Percentiles rank a stretch among this genome's conserved stretches.
phyloP scores from a whole-genome alignment of 2,797 vertebrate genomes.

The Aeoliscus strigatus region DNA sequence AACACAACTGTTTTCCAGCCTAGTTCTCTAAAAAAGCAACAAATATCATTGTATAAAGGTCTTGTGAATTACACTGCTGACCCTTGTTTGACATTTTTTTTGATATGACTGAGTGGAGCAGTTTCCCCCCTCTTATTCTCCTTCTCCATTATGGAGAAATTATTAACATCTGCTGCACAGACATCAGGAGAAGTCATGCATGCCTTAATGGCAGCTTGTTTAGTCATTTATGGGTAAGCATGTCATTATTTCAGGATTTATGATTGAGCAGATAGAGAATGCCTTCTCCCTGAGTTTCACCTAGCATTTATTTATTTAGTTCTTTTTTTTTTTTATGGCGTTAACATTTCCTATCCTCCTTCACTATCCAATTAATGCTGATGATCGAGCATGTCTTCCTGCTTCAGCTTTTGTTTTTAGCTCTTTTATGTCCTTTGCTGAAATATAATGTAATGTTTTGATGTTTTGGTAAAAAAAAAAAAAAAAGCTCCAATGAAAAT shows the following conservation, averaged over 20 bases:
- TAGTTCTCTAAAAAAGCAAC: background rate
- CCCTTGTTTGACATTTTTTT: constrained; percentile 71
- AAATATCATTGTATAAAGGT: background rate
- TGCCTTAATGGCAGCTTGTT: constrained; percentile 76
- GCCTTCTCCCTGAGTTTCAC: constrained; percentile 65
- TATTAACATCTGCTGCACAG: constrained; percentile 76
- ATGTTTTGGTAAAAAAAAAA: background rate
- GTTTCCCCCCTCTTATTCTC: constrained; percentile 40
- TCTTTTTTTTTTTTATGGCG: constrained; percentile 71
- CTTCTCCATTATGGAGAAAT: constrained; percentile 70
- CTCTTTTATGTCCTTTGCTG: constrained; percentile 49
- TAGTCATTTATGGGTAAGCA: constrained; percentile 79
- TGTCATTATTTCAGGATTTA: constrained; percentile 75
- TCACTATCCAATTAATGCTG: constrained; percentile 74
- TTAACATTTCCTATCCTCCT: constrained; percentile 69
- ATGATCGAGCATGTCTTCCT: constrained; percentile 65
- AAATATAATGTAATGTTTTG: constrained; percentile 15
- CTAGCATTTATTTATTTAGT: constrained; percentile 74
- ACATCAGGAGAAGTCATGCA: constrained; percentile 76
- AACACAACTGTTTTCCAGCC: background rate
- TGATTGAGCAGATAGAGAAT: constrained; percentile 58
- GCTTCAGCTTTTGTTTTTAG: constrained; percentile 41
- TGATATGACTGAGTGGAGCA: constrained; percentile 56
- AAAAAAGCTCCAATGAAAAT: too few species aligned
- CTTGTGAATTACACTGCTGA: constrained; percentile 33